These are phyloP conservation scores for Drosophila aldrichi DNA, from an alignment of 2,888 invertebrate genomes.

Conservation along the genomic window DNA sequence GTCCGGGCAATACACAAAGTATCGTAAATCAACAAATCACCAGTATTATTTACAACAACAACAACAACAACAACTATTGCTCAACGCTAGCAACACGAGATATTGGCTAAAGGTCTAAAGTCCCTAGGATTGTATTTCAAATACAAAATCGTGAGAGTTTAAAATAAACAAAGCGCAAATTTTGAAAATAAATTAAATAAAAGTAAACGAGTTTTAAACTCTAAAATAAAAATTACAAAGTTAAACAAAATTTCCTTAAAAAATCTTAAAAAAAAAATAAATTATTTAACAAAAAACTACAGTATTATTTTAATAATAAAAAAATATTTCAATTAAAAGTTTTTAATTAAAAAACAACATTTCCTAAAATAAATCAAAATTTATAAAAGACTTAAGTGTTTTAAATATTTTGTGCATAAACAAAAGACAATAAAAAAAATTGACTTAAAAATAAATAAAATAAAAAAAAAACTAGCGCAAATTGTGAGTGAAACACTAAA, in stretches of 20 bases:
- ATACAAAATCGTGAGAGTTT: conserved; percentile 23
- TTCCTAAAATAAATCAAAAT: conserved; percentile 26
- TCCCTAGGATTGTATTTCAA: conserved; percentile 39
- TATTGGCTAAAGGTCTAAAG: conserved; percentile 31
- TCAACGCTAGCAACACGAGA: conserved; percentile 38
- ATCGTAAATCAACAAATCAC: conserved; percentile 23
- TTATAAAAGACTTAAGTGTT: conserved; percentile 25
- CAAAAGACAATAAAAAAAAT: conserved; percentile 38
- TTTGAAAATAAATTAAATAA: conserved; percentile 21
- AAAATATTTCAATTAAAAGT: conserved; percentile 2
- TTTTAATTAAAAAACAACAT: conserved; percentile 1
- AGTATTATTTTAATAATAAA: conserved; percentile 53
- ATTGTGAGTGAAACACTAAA: conserved; percentile 42
- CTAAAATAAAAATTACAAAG: neutral
- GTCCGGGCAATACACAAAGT: conserved; percentile 27
- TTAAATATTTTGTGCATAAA: conserved; percentile 22
- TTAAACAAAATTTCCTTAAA: neutral
- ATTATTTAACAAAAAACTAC: conserved; percentile 30
- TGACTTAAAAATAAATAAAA: neutral
- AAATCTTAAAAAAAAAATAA: conserved; percentile 19
- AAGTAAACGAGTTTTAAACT: conserved; percentile 29
- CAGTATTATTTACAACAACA: conserved; percentile 50
- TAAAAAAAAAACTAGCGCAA: conserved; percentile 27
- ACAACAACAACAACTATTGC: conserved; percentile 26
- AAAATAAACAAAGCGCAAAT: conserved; percentile 10